Evolutionary conservation across 2,113 vertebrate species (phyloP).

Genomic region (Danio rerio): GRCz12tu NC_133177.1:17723501-17724000

Average conservation of each 20-base stretch:
- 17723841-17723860: too few relatives aligned
- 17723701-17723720: slow-evolving; percentile 81
- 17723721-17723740: background rate
- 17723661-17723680: slow-evolving; percentile 76
- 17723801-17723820: too few relatives aligned
- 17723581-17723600: slow-evolving; percentile 42
- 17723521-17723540: slow-evolving; percentile 71
- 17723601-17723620: slow-evolving; percentile 57
- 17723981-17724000: too few relatives aligned
- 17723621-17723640: slow-evolving; percentile 50
- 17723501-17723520: slow-evolving; percentile 83
- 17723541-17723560: slow-evolving; percentile 49
- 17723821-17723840: too few relatives aligned
- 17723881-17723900: too few relatives aligned
- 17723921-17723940: too few relatives aligned
- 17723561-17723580: slow-evolving; percentile 49
- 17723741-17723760: background rate
- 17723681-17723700: slow-evolving; percentile 73
- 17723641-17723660: slow-evolving; percentile 64
- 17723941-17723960: too few relatives aligned
- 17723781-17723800: too few relatives aligned
- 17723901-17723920: too few relatives aligned
- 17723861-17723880: too few relatives aligned
- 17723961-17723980: too few relatives aligned
- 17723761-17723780: background rate